A percentile compares a stretch with the other conserved stretches of the same genome.
Conservation (phyloP, 2,113 vertebrate genomes). For the Sceloporus undulatus region DNA sequence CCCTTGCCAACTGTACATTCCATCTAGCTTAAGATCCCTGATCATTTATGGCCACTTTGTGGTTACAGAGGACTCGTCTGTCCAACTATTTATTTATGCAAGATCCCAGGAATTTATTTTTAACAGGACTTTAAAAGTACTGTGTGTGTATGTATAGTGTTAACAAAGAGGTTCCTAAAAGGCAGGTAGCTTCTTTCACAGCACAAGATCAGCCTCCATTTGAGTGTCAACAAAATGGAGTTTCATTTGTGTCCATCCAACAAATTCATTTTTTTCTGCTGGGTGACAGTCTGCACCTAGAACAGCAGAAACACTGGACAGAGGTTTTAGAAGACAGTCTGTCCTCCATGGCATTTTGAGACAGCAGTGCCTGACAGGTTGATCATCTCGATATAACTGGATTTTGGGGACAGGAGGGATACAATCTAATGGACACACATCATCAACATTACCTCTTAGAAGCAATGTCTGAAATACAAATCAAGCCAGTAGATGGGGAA, state of each 20-base stretch:
- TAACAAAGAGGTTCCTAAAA: conserved; percentile 70
- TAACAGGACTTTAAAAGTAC: conserved; percentile 66
- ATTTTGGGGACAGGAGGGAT: not conserved
- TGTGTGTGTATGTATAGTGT: conserved; percentile 42
- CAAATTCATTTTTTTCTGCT: conserved; percentile 45
- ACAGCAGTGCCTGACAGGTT: not conserved
- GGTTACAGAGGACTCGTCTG: conserved; percentile 71
- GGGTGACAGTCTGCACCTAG: conserved; percentile 34
- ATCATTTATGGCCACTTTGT: conserved; percentile 76
- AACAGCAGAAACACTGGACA: conserved; percentile 35
- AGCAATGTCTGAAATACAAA: not conserved
- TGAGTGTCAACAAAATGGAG: conserved; percentile 41
- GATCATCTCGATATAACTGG: not conserved
- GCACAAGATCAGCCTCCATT: not conserved
- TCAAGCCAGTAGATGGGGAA: not conserved
- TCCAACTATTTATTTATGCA: conserved; percentile 75
- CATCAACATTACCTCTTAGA: not conserved
- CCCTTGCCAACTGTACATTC: conserved; percentile 75
- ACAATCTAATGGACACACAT: too few relatives aligned
- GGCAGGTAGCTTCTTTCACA: not conserved
- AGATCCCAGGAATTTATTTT: conserved; percentile 72
- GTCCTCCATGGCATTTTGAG: not conserved
- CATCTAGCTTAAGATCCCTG: conserved; percentile 75
- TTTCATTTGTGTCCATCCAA: conserved; percentile 39
- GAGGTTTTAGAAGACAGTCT: not conserved